phyloP scores from a whole-genome alignment of 2,888 invertebrate genomes.

The Stenoptilia bipunctidactyla region DNA sequence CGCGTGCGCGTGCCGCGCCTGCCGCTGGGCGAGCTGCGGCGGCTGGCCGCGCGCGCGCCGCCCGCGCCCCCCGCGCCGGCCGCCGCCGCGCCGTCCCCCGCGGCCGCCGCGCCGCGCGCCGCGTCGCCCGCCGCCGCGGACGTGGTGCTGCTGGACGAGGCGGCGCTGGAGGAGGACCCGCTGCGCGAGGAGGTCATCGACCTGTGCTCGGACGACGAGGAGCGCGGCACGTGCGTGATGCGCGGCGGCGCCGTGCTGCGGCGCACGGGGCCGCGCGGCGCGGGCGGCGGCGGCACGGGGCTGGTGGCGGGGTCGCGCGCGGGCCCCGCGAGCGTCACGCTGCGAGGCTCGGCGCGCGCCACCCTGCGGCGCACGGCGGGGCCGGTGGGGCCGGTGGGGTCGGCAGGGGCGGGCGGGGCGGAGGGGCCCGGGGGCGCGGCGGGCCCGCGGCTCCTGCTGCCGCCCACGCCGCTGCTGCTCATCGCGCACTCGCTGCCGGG shows the following conservation, averaged over 20 bases:
- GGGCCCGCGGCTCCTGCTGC: conserved; percentile 45
- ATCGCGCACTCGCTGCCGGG: conserved; percentile 56
- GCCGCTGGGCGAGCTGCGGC: not conserved
- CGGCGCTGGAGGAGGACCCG: not conserved
- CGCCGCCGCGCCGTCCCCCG: conserved; percentile 62
- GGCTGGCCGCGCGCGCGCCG: not conserved
- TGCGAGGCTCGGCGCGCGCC: conserved; percentile 48
- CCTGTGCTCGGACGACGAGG: conserved; percentile 78
- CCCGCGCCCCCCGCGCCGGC: conserved; percentile 55
- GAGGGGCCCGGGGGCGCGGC: conserved; percentile 46
- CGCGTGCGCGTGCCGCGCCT: conserved; percentile 42
- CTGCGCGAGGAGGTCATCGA: conserved; percentile 72
- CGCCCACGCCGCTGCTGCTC: conserved; percentile 51
- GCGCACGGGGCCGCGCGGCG: conserved; percentile 49
- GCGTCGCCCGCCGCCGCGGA: conserved; percentile 19
- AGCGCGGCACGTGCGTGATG: conserved; percentile 49
- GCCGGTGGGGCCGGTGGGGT: conserved; percentile 53
- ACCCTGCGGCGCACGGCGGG: conserved; percentile 43
- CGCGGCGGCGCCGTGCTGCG: conserved; percentile 47
- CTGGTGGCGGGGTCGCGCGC: conserved; percentile 7
- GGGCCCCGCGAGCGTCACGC: not conserved
- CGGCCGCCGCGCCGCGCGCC: conserved; percentile 49
- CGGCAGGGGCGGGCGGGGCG: not conserved
- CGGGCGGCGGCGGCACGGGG: conserved; percentile 47
- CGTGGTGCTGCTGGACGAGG: conserved; percentile 27